Base-by-base conservation (phyloP, 2,888 invertebrate genomes). In the Melinaea menophilus region DNA sequence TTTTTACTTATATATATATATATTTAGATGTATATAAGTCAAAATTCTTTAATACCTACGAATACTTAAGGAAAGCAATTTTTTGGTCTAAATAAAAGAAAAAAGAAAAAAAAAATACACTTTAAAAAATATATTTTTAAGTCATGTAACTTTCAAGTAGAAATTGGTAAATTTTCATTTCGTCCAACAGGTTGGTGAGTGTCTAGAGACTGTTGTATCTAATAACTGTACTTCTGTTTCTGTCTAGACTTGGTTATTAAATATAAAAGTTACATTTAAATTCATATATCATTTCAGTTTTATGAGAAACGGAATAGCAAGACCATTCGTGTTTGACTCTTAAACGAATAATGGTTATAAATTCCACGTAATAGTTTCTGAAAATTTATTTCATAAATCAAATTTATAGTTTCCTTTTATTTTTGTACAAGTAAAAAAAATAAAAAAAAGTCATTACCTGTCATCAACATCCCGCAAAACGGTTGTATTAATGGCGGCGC, bases 381-480 rank as follows among this genome's bases (percentile, higher is more conserved):
- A 9, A 41, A 5, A 41, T 3, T 41, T 9, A 41, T 41, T 5
- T 41, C 9, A 41, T 9, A 41, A 41, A 41, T 41, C 7, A 41
- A 41, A 41, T 41, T 41, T 41, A 41, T 41, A 41, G 5, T 9
- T 9, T 7, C 11, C 3, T 41, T 41, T 41, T 41, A 9, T 7
- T 9, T 41, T 41, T 22, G 22, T 22, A 22, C 22, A 22, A 22
- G 22, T 22, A 22, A 22, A 22, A 22, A 22, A 7, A 74, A 79
- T 71, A 1, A 70, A 70, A 79, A n/a, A 75, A 69, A 72, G 70
- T 74, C 72, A 77, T 79, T 78, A 77, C 72, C 78, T 80, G 80
- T 79, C 81, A 81, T 74, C 78, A 77, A 76, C 80, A 79, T 75
- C 68, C 73, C 75, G 73, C 64, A 75, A 75, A 78, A 79, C 73